Base-by-base conservation (phyloP, 1,140 invertebrate species). In the Pentalonia nigronervosa region DNA sequence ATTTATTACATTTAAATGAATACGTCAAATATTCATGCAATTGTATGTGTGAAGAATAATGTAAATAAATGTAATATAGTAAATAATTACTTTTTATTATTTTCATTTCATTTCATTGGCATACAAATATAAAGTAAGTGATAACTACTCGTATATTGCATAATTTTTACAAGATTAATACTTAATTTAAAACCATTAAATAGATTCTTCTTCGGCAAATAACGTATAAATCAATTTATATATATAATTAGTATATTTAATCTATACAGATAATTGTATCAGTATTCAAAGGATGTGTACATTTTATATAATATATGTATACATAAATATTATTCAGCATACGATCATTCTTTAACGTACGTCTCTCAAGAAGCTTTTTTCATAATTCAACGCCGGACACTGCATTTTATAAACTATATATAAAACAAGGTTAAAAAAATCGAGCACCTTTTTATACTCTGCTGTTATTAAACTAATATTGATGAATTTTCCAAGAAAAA, bases 401-500 rank as follows among this genome's bases (percentile, higher is more conserved):
- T 76, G 30, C 3, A 4, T 14, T 76, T 76, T 76, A 76, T n/a
- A 67, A n/a, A 4, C 30, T 14, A 67, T n/a, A 53, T 53, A 76
- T n/a, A 76, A n/a, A 76, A 76, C 60, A n/a, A 76, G 14, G 30
- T 76, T 76, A 76, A n/a, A 76, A n/a, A 17, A n/a, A 17, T 76
- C 1, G 30, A 76, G 60, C n/a, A 76, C 60, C 3, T n/a, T 76
- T 53, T 34, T 76, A 76, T 76, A 14, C 60, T n/a, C n/a, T n/a
- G 11, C 4, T n/a, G 60, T 76, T n/a, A 76, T 76, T n/a, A 76
- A n/a, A 76, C 60, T 30, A 14, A 76, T 76, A 76, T 76, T 76
- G 60, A 76, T 76, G 60, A n/a, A 76, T n/a, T 76, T 76, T n/a
- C 60, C 60, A n/a, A 76, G 60, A 76, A 76, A 76, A 56, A 76